phyloP scores from a whole-genome alignment of 2,888 invertebrate genomes.

The Dryomyza anilis region DNA sequence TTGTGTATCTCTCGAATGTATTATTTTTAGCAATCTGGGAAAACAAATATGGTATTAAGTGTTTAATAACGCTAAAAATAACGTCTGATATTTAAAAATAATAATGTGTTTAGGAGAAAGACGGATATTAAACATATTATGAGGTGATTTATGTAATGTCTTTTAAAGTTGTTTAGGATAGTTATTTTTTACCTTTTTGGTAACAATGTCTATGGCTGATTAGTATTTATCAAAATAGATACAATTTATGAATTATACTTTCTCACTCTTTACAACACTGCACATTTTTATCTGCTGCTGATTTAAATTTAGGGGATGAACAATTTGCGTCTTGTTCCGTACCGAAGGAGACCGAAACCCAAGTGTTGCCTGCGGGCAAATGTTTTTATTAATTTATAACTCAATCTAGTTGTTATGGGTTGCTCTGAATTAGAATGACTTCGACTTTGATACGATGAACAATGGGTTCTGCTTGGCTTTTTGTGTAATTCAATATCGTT shows the following conservation, averaged over 20 bases:
- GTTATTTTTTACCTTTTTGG: too few relatives aligned
- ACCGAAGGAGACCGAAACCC: slow-evolving; percentile 46
- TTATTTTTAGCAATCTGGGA: too few relatives aligned
- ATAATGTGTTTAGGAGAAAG: background rate
- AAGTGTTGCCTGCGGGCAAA: slow-evolving; percentile 61
- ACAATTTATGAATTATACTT: too few relatives aligned
- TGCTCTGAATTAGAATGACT: slow-evolving; percentile 21
- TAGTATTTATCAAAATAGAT: too few relatives aligned
- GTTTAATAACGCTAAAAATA: slow-evolving; percentile 5
- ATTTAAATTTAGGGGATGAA: slow-evolving; percentile 12
- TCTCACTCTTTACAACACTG: slow-evolving; percentile 21
- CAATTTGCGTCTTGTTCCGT: background rate
- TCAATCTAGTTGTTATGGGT: slow-evolving; percentile 49
- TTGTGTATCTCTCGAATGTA: slow-evolving; percentile 45
- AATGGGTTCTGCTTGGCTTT: slow-evolving; percentile 31
- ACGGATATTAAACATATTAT: background rate
- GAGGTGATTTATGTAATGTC: background rate
- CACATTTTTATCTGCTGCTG: background rate
- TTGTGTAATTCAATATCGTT: slow-evolving; percentile 52
- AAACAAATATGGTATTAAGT: too few relatives aligned
- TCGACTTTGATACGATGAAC: slow-evolving; percentile 48
- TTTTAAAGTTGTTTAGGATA: too few relatives aligned
- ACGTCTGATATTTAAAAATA: background rate
- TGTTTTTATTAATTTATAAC: slow-evolving; percentile 61
- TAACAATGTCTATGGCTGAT: too few relatives aligned